These are phyloP conservation scores for Hydroisotoma schaefferi DNA, from an alignment of 2,888 invertebrate genomes.

Conservation along the genomic window DNA sequence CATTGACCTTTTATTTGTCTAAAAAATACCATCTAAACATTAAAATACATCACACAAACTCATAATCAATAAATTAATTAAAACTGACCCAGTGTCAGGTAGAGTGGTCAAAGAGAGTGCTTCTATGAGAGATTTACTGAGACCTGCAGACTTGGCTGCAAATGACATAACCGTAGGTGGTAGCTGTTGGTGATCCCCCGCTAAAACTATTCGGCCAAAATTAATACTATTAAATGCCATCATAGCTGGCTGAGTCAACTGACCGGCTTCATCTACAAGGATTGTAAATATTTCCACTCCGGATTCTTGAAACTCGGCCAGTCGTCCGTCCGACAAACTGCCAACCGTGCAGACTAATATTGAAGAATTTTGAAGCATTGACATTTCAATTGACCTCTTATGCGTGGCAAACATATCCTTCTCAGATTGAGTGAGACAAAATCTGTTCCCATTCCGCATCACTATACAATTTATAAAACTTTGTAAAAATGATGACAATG, in stretches of 20 bases:
- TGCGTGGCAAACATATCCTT: background rate
- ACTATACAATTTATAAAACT: too few species aligned
- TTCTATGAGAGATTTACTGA: constrained; percentile 8
- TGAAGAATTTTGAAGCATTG: background rate
- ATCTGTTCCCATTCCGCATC: too few species aligned
- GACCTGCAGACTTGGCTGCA: background rate
- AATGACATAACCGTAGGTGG: background rate
- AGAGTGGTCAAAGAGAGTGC: background rate
- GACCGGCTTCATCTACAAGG: constrained; percentile 11
- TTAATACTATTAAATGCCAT: background rate
- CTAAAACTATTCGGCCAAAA: background rate
- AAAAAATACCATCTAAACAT: too few species aligned
- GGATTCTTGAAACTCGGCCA: background rate
- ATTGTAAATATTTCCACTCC: background rate
- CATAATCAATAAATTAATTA: too few species aligned
- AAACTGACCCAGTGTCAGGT: too few species aligned
- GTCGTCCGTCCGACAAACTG: background rate
- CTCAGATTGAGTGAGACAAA: background rate
- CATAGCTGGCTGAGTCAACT: background rate
- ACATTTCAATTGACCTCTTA: background rate
- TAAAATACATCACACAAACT: too few species aligned
- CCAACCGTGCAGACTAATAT: background rate
- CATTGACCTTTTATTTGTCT: too few species aligned
- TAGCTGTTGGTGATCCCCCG: constrained; percentile 3
- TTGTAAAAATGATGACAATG: too few species aligned